Evolutionary conservation across 2,888 invertebrate genomes (phyloP).

Genomic region (Chydorus sphaericus): DNA sequence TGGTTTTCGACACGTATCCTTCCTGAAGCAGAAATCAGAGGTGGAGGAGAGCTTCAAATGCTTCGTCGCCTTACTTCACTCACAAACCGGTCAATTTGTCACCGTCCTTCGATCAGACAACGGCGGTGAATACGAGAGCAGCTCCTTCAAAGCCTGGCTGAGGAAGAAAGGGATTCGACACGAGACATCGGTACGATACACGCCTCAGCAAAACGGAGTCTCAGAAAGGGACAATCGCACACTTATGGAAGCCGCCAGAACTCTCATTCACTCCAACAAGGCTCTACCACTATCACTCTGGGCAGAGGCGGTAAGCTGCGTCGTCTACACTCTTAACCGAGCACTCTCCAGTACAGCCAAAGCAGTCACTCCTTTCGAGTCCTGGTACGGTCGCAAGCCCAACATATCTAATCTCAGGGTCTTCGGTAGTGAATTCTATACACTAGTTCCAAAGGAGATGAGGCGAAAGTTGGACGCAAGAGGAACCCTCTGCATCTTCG

Average conservation of each 20-base stretch:
- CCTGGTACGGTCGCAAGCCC: neutral
- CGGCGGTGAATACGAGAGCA: neutral
- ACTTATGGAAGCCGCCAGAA: neutral
- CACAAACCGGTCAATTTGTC: neutral
- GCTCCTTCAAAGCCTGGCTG: neutral
- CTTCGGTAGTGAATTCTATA: neutral
- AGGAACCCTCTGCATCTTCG: neutral
- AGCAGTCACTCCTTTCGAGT: neutral
- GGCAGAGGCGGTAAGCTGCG: neutral
- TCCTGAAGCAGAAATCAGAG: neutral
- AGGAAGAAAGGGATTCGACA: neutral
- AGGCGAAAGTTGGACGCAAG: neutral
- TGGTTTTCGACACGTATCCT: neutral
- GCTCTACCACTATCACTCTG: neutral
- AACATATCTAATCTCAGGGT: neutral
- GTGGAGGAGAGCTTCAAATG: neutral
- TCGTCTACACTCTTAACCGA: neutral
- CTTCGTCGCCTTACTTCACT: neutral
- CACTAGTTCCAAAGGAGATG: neutral
- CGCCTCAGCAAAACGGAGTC: conserved; percentile 1
- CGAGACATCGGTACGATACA: neutral
- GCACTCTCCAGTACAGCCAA: neutral
- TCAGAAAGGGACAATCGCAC: neutral
- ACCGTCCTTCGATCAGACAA: neutral
- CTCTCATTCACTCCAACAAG: neutral